Conservation (phyloP, 2,113 vertebrate species). For the Megaceryle torquata region DNA sequence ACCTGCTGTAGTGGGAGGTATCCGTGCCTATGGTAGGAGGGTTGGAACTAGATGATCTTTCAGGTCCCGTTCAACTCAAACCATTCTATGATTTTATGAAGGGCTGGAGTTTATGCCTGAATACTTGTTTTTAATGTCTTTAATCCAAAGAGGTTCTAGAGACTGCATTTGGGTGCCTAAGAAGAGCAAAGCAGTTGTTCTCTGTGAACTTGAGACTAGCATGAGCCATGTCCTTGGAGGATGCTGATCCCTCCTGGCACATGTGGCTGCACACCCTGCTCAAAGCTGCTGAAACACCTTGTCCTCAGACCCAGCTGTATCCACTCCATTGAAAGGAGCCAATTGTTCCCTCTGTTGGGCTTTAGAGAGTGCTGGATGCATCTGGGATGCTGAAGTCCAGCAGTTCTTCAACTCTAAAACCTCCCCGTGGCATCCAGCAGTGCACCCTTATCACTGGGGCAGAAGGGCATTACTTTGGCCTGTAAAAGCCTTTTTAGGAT, state of each 20-base stretch:
- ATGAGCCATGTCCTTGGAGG: accelerated
- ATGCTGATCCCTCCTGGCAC: not conserved
- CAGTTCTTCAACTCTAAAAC: not conserved
- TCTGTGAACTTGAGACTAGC: not conserved
- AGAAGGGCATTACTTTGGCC: not conserved
- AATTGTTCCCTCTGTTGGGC: not conserved
- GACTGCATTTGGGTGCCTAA: not conserved
- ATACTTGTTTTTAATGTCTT: not conserved
- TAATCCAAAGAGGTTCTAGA: not conserved
- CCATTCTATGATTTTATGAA: no score
- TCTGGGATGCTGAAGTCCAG: not conserved
- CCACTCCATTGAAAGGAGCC: not conserved
- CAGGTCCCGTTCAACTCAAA: no score
- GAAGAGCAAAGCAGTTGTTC: not conserved
- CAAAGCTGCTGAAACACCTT: accelerated
- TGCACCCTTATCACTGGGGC: accelerated
- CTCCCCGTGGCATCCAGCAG: not conserved
- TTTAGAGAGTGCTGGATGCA: not conserved
- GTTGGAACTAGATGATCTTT: no score
- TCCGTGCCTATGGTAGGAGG: no score
- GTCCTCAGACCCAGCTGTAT: not conserved
- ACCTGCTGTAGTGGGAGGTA: no score
- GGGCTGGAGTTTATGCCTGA: not conserved
- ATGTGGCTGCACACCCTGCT: not conserved
- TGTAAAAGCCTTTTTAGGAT: not conserved